Base-by-base conservation (phyloP, 92 coral and sea anemone species). In the Micromussa lordhowensis region DNA sequence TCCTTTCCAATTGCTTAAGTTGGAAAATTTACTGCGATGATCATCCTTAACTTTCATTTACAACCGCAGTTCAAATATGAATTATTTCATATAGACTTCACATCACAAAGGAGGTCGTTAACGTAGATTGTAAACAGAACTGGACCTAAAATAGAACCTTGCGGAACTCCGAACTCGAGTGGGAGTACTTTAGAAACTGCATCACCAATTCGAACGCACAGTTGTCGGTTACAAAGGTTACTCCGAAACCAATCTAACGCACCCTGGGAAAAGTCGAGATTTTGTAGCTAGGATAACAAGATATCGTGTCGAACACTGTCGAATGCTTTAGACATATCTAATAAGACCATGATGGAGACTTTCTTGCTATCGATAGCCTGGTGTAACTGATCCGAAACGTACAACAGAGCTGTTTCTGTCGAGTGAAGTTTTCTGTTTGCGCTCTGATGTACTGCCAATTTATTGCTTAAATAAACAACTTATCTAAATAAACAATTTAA, bases 401-500 rank as follows among this genome's bases (percentile, higher is more conserved):
- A 49, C 75, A 87, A 70, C 79, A 71, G 61, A 53, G 84, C 70
- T 73, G 55, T 79, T 87, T 81, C 86, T 59, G 82, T 78, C 68
- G 90, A 87, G 74, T 69, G 88, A 38, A 81, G 63, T 32, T 88
- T 70, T 71, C 91, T 71, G 87, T 88, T 88, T 86, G 88, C 88
- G 40, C 91, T 88, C 74, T 88, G 91, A 81, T 68, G 72, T 54
- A 72, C 82, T 81, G 88, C 64, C 63, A 88, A 57, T 78, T 78
- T 49, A 14, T 78, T 78, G 59, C 10, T 78, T 24, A n/a, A n/a
- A n/a, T n/a, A n/a, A n/a, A n/a, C n/a, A n/a, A n/a, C n/a, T n/a
- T n/a, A n/a, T n/a, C n/a, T n/a, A n/a, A n/a, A n/a, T n/a, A n/a
- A n/a, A n/a, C n/a, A n/a, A n/a, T n/a, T n/a, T n/a, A n/a, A n/a